phyloP scores from a whole-genome alignment of 2,113 vertebrate genomes.

The Limanda limanda region DNA sequence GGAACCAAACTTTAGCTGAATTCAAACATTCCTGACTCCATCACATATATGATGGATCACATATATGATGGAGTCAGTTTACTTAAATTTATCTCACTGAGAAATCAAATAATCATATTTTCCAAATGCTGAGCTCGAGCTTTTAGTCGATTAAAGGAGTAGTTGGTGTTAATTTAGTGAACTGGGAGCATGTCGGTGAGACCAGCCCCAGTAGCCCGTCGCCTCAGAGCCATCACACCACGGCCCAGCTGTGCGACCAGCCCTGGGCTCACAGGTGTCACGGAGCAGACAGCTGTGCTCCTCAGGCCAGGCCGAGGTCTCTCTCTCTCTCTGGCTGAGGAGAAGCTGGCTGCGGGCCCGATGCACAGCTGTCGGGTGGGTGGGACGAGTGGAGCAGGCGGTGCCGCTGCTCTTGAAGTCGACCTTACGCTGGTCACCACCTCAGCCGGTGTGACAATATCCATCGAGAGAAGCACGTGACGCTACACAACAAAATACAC shows the following conservation, averaged over 20 bases:
- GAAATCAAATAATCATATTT: neutral
- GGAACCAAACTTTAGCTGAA: constrained; percentile 33
- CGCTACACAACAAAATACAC: neutral
- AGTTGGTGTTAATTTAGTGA: neutral
- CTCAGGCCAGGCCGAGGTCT: constrained; percentile 50
- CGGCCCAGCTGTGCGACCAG: constrained; percentile 39
- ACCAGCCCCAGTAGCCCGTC: constrained; percentile 29
- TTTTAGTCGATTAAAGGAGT: neutral
- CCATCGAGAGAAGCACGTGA: constrained; percentile 9
- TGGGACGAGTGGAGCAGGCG: constrained; percentile 47
- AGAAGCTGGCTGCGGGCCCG: constrained; percentile 55
- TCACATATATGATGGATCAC: constrained; percentile 9
- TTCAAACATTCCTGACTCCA: neutral
- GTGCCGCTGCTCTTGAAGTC: constrained; percentile 35
- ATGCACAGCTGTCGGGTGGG: constrained; percentile 60
- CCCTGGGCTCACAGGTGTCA: constrained; percentile 54
- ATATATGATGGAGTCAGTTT: constrained; percentile 4
- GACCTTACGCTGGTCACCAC: constrained; percentile 31
- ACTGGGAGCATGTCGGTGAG: neutral
- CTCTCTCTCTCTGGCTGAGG: constrained; percentile 30
- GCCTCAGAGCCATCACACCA: neutral
- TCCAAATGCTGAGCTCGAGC: neutral
- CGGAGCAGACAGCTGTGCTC: constrained; percentile 50
- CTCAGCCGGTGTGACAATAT: constrained; percentile 16
- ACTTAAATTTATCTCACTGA: neutral